A percentile compares a stretch with the other conserved stretches of the same genome.
These are phyloP conservation scores for Nycticorax nycticorax DNA, from an alignment of 2,113 vertebrate genomes.

Conservation along the genomic window DNA sequence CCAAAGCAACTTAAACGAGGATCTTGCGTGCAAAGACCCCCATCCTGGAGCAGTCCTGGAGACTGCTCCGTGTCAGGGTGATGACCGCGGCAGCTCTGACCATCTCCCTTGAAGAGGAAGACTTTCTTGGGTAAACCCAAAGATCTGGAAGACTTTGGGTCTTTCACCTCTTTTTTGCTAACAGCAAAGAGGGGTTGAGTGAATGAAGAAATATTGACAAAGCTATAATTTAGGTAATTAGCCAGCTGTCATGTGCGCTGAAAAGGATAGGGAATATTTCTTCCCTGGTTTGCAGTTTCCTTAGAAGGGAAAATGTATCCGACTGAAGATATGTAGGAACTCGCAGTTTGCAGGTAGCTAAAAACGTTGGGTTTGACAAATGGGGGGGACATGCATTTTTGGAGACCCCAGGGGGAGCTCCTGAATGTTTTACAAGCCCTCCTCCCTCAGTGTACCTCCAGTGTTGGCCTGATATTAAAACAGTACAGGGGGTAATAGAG, in stretches of 20 bases:
- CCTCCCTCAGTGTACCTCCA: too few relatives aligned
- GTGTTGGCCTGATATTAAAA: neutral
- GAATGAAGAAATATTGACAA: conserved; percentile 21
- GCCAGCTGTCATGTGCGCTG: neutral
- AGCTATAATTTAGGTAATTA: conserved; percentile 51
- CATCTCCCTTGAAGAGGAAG: neutral
- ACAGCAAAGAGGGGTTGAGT: neutral
- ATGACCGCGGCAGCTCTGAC: neutral
- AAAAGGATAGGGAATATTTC: conserved; percentile 32
- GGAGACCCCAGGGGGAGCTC: neutral
- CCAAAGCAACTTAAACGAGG: neutral
- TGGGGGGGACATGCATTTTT: fast-evolving
- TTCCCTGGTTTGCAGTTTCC: neutral
- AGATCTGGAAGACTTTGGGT: neutral
- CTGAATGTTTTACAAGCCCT: neutral
- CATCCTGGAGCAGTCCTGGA: neutral
- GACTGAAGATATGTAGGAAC: neutral
- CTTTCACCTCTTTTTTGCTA: neutral
- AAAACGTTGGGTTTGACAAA: neutral
- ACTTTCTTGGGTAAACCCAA: neutral
- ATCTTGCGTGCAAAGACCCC: neutral
- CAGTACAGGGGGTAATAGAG: neutral
- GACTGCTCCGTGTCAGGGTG: fast-evolving
- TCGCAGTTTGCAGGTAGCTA: neutral
- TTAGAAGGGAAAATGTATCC: neutral